These are phyloP conservation scores for Ceyx margarethae DNA, from an alignment of 2,113 vertebrate species.

Conservation along the genomic window DNA sequence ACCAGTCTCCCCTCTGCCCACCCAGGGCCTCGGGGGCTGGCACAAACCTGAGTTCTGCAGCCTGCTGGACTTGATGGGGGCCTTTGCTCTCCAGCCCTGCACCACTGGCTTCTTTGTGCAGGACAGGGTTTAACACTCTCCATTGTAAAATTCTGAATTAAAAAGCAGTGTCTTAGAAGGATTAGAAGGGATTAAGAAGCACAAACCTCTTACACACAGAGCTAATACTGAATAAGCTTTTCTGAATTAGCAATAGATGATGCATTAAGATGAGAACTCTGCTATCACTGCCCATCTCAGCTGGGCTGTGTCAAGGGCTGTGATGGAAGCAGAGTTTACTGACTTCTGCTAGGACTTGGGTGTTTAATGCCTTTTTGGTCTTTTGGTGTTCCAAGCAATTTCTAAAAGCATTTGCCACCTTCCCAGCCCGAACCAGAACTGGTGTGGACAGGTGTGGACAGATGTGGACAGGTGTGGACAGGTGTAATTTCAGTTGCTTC, in stretches of 20 bases:
- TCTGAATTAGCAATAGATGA: background rate
- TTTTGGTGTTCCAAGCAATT: background rate
- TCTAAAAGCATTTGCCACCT: background rate
- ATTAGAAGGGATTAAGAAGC: constrained; percentile 31
- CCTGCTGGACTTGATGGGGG: background rate
- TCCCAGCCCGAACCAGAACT: background rate
- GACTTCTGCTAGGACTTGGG: background rate
- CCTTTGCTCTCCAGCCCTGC: background rate
- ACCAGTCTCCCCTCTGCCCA: background rate
- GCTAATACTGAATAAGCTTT: constrained; percentile 28
- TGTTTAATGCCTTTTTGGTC: background rate
- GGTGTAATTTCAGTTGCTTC: background rate
- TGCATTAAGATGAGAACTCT: background rate
- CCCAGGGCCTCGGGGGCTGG: background rate
- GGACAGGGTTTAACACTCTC: background rate
- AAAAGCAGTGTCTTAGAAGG: constrained; percentile 36
- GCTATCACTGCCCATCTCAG: background rate
- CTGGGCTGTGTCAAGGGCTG: background rate
- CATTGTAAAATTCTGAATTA: constrained; percentile 21
- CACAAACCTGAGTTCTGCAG: background rate
- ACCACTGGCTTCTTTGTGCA: background rate
- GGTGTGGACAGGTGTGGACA: background rate
- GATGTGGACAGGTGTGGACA: background rate
- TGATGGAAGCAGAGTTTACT: background rate
- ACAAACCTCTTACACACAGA: constrained; percentile 36